Evolutionary conservation across 2,797 vertebrate species (phyloP).

Genomic region (Poeciliopsis gracilis): DNA sequence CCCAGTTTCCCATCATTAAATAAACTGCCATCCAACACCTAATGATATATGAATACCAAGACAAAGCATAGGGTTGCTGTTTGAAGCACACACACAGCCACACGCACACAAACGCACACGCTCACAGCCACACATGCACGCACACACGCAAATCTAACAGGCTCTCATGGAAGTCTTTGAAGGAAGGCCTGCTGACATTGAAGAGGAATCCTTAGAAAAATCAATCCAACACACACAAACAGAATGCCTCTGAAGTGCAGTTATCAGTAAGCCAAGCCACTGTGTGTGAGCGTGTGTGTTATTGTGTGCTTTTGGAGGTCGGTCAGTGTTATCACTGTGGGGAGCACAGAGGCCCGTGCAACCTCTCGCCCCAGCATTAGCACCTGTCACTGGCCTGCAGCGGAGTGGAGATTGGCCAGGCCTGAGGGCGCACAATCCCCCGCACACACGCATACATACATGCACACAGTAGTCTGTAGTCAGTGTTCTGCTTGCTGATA

Average conservation of each 20-base stretch:
- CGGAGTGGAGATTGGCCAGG: conserved; percentile 88
- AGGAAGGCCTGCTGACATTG: conserved; percentile 48
- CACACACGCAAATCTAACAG: conserved; percentile 23
- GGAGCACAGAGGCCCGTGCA: conserved; percentile 72
- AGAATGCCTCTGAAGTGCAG: conserved; percentile 64
- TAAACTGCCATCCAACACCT: conserved; percentile 28
- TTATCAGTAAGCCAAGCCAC: conserved; percentile 63
- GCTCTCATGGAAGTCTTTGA: conserved; percentile 42
- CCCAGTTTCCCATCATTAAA: conserved; percentile 41
- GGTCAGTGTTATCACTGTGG: conserved; percentile 78
- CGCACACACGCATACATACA: conserved; percentile 54
- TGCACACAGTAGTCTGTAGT: conserved; percentile 45
- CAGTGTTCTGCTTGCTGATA: conserved; percentile 63
- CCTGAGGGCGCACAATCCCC: conserved; percentile 37
- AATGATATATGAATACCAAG: conserved; percentile 47
- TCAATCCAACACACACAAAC: conserved; percentile 55
- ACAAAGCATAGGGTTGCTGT: conserved; percentile 34
- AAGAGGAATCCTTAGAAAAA: conserved; percentile 65
- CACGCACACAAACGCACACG: neutral
- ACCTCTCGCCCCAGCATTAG: conserved; percentile 86
- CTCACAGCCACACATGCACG: neutral
- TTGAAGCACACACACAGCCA: neutral
- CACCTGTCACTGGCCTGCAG: conserved; percentile 89
- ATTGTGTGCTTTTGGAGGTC: conserved; percentile 48
- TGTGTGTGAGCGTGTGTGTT: conserved; percentile 38